These are phyloP conservation scores for Pristionchus arcanus DNA, from an alignment of 2,888 invertebrate species.

Conservation along the genomic window DNA sequence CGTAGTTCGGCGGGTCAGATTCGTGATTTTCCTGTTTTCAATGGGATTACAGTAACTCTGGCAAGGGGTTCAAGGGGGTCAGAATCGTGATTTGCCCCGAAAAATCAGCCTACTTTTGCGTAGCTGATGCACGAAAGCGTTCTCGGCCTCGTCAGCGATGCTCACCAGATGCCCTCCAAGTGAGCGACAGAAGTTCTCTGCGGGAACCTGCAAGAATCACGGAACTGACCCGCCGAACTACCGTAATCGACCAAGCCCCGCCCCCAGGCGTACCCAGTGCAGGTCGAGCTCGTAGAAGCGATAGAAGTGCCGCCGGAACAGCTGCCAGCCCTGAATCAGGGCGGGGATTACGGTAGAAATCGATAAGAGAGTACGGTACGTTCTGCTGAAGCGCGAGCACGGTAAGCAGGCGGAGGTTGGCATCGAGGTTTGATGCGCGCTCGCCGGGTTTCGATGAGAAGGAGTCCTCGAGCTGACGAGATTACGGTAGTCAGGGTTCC, in stretches of 20 bases:
- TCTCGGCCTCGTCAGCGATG: conserved; percentile 74
- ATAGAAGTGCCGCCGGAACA: conserved; percentile 74
- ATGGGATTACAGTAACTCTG: conserved; percentile 18
- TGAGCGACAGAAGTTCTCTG: conserved; percentile 76
- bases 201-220: conserved; percentile 62
- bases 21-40: conserved; percentile 69
- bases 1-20: background rate
- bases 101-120: conserved; percentile 68
- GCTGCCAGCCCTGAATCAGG: conserved; percentile 71
- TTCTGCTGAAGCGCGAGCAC: conserved; percentile 69
- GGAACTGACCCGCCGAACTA: background rate
- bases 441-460: conserved; percentile 65
- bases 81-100: background rate
- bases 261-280: conserved; percentile 66
- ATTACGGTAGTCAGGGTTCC: background rate
- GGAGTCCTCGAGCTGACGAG: conserved; percentile 61
- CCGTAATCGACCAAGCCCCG: background rate
- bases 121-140: conserved; percentile 73
- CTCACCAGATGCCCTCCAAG: conserved; percentile 75
- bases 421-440: conserved; percentile 70
- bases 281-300: conserved; percentile 74
- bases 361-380: conserved; percentile 55
- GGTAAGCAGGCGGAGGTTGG: conserved; percentile 67
- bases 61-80: too few relatives aligned
- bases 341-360: background rate